These are phyloP conservation scores for Smutsia temminckii DNA, from an alignment of 2,797 vertebrate species.

Conservation along the genomic window DNA sequence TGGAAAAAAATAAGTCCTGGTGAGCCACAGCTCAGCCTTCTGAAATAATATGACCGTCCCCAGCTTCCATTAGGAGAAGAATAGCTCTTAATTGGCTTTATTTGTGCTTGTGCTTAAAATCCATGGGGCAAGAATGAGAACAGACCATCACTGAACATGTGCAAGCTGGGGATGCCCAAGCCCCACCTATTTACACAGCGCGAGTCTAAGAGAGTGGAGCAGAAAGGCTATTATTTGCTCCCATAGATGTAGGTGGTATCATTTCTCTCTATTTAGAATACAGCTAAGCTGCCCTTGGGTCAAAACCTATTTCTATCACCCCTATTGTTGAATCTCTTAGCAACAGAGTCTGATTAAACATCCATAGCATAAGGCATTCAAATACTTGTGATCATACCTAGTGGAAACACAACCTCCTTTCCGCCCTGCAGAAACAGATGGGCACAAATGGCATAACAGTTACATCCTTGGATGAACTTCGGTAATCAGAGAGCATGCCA, in stretches of 20 bases:
- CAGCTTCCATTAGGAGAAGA: accelerated
- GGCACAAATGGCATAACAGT: not conserved
- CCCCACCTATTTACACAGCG: accelerated
- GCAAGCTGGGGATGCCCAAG: accelerated
- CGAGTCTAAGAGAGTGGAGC: accelerated
- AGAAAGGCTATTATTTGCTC: accelerated
- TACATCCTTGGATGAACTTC: not conserved
- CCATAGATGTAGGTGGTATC: accelerated
- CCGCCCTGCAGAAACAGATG: accelerated
- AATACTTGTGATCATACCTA: not conserved
- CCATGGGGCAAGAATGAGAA: accelerated
- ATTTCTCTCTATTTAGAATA: not conserved
- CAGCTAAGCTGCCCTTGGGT: not conserved
- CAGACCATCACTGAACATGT: accelerated
- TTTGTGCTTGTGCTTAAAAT: no score
- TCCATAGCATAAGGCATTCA: accelerated
- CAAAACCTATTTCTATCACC: not conserved
- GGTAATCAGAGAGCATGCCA: accelerated
- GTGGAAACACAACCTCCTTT: accelerated
- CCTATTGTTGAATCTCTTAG: not conserved
- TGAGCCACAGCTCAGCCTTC: not conserved
- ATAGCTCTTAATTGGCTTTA: accelerated
- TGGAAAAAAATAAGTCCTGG: accelerated
- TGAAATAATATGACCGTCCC: accelerated
- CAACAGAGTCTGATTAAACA: not conserved